phyloP scores from a whole-genome alignment of 2,797 vertebrate genomes.

The Aselliscus stoliczkanus region DNA sequence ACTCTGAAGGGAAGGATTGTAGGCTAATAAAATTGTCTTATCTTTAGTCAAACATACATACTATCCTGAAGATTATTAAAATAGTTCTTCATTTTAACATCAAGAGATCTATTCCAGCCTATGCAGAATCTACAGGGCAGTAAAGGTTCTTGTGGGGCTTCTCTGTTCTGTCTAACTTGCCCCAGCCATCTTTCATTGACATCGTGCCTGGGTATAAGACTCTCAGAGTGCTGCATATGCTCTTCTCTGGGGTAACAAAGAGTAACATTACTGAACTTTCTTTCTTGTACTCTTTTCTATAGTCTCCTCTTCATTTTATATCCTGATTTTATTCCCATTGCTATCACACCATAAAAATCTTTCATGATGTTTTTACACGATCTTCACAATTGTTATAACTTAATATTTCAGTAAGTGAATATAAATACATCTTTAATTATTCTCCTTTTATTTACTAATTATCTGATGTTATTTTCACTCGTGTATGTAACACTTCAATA shows the following conservation, averaged over 20 bases:
- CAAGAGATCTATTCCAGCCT: neutral
- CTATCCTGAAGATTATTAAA: neutral
- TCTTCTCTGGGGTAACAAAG: neutral
- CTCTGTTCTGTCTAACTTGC: neutral
- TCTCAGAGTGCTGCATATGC: neutral
- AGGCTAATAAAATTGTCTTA: neutral
- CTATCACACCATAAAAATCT: neutral
- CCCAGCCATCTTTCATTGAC: neutral
- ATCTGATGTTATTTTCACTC: neutral
- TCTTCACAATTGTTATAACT: neutral
- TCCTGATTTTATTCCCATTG: conserved; percentile 6
- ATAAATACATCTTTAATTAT: neutral
- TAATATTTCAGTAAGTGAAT: neutral
- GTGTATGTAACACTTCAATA: neutral
- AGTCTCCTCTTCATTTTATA: neutral
- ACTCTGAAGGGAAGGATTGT: neutral
- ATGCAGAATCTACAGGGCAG: too few relatives aligned
- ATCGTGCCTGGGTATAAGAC: neutral
- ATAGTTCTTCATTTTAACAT: neutral
- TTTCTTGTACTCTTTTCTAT: neutral
- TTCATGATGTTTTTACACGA: neutral
- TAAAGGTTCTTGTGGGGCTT: neutral
- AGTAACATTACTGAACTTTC: neutral
- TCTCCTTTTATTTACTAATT: neutral
- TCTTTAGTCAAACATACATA: neutral